Base-by-base conservation (phyloP, 2,888 invertebrate species). In the Drosophila borborema region DNA sequence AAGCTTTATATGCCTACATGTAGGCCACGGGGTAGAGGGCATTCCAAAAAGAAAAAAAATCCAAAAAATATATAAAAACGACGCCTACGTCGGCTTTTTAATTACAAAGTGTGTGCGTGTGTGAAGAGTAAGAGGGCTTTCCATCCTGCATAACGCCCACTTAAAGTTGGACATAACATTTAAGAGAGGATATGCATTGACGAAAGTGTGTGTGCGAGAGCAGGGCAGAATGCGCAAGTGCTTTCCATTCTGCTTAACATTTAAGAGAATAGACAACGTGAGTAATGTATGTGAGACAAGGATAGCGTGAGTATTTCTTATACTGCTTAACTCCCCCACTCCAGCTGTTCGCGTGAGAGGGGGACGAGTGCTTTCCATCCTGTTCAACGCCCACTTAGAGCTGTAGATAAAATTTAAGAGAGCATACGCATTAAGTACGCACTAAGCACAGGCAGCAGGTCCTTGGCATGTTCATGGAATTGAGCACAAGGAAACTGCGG, bases 1-100 rank as follows among this genome's bases (percentile, higher is more conserved):
- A 92, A 92, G 90, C 90, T 86, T 82, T 83, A 78, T 90, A 84
- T 84, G 91, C 91, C 88, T 78, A 83, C 64, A 45, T 41, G 74
- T 43, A 12, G 56, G 12, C 48, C 38, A 16, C 38, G 72, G 67
- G 63, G 28, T 36, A n/a, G 51, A 6, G 12, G 61, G 41, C 43
- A 53, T 41, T 28, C 80, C 66, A 72, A 81, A 43, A 49, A 49
- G 8, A 38, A 48, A 5, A 18, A 41, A 34, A 34, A 51, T 16
- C 31, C 31, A 34, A 51, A 12, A 53, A 36, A 53, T 18, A 51
- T 34, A 53, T 36, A 28, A 59, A 46, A 84, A 65, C 67, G 74
- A 81, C 89, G 89, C 85, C 87, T 67, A 77, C 85, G 65, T 63
- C 71, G 63, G 48, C 75, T 74, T 64, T 77, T 84, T 72, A 85